These are phyloP conservation scores for Campoplex nolae DNA, from an alignment of 2,888 invertebrate genomes.

Conservation along the genomic window DNA sequence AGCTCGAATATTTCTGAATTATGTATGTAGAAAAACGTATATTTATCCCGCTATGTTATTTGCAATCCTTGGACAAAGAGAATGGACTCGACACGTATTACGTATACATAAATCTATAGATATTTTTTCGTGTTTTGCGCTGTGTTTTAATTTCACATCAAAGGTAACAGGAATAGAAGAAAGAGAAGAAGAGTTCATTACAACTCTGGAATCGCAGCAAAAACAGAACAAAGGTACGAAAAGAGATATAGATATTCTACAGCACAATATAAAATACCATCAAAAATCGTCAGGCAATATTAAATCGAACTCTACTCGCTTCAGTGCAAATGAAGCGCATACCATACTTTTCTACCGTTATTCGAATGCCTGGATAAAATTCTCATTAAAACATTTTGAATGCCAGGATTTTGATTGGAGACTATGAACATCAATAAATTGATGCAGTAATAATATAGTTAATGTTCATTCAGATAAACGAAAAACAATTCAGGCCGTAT, in stretches of 20 bases:
- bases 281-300: slow-evolving; percentile 67
- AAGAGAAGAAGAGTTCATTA: slow-evolving; percentile 60
- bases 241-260: slow-evolving; percentile 34
- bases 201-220: slow-evolving; percentile 14
- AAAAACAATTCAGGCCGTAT: not conserved
- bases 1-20: not conserved
- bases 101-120: not conserved
- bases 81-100: not conserved
- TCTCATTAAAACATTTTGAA: slow-evolving; percentile 22
- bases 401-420: not conserved
- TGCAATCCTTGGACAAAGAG: not conserved
- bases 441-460: not conserved
- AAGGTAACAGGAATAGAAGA: slow-evolving; percentile 61
- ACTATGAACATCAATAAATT: not conserved
- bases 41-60: not conserved
- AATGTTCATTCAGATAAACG: not conserved
- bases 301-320: slow-evolving; percentile 65
- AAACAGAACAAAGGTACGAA: not conserved
- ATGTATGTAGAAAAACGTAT: not conserved
- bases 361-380: not conserved
- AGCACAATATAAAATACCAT: slow-evolving; percentile 61
- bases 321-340: slow-evolving; percentile 52
- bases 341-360: slow-evolving; percentile 4
- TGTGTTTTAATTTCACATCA: slow-evolving; percentile 76
- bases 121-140: slow-evolving; percentile 56